Evolutionary conservation across 2,797 vertebrate genomes (phyloP).

Genomic region (Threskiornis aethiopicus): DNA sequence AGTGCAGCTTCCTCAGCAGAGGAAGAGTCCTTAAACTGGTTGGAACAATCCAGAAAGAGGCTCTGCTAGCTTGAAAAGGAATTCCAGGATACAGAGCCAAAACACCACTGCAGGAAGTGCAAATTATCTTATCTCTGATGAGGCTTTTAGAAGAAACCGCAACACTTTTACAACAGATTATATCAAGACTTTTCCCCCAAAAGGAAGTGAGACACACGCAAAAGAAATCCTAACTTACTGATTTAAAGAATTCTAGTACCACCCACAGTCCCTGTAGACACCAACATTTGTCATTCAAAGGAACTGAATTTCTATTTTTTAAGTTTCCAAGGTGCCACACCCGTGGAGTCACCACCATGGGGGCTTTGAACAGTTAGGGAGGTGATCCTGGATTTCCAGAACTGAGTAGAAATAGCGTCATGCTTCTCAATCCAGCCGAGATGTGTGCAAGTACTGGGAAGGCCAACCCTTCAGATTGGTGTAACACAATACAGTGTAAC

Average conservation of each 20-base stretch:
- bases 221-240: neutral
- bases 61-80: neutral
- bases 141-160: neutral
- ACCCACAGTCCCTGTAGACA: neutral
- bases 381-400: neutral
- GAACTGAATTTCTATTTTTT: neutral
- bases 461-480: neutral
- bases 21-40: neutral
- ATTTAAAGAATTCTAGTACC: neutral
- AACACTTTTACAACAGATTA: neutral
- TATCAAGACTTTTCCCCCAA: neutral
- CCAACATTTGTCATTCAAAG: neutral
- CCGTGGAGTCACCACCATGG: neutral
- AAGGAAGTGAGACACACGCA: neutral
- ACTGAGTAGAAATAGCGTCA: neutral
- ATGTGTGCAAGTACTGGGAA: neutral
- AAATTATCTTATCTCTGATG: neutral
- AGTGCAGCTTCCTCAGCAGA: neutral
- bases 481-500: neutral
- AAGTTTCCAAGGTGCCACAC: neutral
- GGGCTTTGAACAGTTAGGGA: neutral
- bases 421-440: neutral
- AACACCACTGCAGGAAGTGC: neutral
- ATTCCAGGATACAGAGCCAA: neutral
- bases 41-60: neutral